A percentile compares a stretch with the other conserved stretches of the same genome.
Conservation (phyloP, 1,140 invertebrate genomes). For the Heliothis subflexa region DNA sequence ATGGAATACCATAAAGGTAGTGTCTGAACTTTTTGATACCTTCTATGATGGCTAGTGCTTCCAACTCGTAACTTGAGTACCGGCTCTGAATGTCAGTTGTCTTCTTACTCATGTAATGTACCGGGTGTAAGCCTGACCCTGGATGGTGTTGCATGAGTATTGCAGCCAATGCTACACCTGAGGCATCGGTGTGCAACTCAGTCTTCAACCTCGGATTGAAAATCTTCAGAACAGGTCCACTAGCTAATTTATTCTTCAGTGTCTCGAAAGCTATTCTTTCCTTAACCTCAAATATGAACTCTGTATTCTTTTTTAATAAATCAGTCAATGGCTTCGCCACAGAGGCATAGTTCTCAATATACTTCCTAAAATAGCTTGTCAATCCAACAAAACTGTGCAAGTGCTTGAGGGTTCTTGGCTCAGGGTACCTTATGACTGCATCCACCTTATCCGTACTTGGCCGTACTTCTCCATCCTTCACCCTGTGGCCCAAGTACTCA, state of each 20-base stretch:
- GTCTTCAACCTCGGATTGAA: constrained; percentile 53
- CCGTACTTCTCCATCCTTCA: constrained; percentile 51
- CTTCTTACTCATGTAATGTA: too few relatives aligned
- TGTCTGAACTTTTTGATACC: too few relatives aligned
- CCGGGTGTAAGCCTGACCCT: constrained; percentile 32
- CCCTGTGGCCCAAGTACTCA: constrained; percentile 68
- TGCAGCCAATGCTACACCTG: constrained; percentile 57
- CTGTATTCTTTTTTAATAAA: constrained; percentile 56
- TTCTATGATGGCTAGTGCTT: too few relatives aligned
- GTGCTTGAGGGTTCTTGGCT: constrained; percentile 52
- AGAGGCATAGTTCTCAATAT: constrained; percentile 61
- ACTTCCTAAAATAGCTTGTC: constrained; percentile 64
- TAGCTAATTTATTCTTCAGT: constrained; percentile 47
- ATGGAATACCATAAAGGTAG: too few relatives aligned
- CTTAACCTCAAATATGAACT: constrained; percentile 45
- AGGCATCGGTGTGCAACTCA: constrained; percentile 68
- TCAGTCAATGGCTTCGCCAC: constrained; percentile 67
- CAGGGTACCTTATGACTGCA: constrained; percentile 63
- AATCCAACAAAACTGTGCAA: constrained; percentile 70
- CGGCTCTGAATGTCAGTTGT: too few relatives aligned
- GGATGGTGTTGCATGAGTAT: constrained; percentile 58
- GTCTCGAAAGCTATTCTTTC: constrained; percentile 40
- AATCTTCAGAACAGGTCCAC: constrained; percentile 57
- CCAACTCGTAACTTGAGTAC: too few relatives aligned
- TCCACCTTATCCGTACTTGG: constrained; percentile 44